Base-by-base conservation (phyloP, 1,140 invertebrate species). In the Brachionus sp. region DNA sequence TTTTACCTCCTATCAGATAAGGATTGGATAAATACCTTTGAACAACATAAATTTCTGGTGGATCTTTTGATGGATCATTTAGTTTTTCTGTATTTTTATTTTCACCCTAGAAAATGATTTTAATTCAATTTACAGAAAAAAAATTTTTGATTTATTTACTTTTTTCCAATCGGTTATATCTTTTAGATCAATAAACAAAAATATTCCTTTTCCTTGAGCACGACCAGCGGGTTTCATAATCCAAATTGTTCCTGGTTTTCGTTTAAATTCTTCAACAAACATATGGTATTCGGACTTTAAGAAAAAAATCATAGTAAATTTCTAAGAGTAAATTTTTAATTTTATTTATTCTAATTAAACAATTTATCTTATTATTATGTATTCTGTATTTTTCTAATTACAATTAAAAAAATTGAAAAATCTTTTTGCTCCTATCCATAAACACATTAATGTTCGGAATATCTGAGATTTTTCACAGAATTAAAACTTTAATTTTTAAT, bases 81-180 rank as follows among this genome's bases (percentile, higher is more conserved):
- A 25, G 19, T 29, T 75, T 75, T 75, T 75, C 70, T 46, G 39
- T 46, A 46, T 46, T 75, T 46, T 75, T 75, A 46, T 75, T 75
- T 29, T 75, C 70, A 46, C 70, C 70, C 70, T 75, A 19, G 5
- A 16, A 50, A 50, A 50, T n/a, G 13, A n/a, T 16, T 50, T n/a
- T n/a, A 50, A 50, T 50, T 5, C 13, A 50, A 50, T 16, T 50
- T n/a, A 46, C 3, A 13, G 16, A 50, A 4, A 50, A 10, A 46
- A 46, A 46, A 13, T 13, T 12, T 12, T 46, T 7, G 16, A 23
- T 62, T 16, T 29, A n/a, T 64, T 80, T 73, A 89, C 89, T 87
- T 90, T 90, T 85, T 90, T 90, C 90, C 90, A 90, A 84, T 90
- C 90, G n/a, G 86, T 89, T 50, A 90, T 91, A 82, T 90, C 90